Evolutionary conservation across 2,113 vertebrate species (phyloP), one percentile per base, ranked within the genome.

Genomic region (Dolichotis patagonum): DNA sequence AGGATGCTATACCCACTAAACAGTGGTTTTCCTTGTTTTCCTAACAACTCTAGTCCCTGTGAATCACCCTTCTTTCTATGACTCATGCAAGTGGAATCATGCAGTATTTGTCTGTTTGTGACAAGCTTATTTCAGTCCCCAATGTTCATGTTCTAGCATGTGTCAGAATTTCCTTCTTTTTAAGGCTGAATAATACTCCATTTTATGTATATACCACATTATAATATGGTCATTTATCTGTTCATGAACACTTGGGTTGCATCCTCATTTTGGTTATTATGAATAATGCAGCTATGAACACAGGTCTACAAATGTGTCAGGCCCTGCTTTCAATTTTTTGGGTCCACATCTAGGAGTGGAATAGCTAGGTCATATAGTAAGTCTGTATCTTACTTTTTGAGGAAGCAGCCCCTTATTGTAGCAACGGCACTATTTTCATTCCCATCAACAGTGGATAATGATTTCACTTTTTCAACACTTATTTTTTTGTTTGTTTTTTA

Each of bases 161-260:
- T 85, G 41, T 95, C 49, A 89, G 38, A 88, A 78, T 97, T 67
- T 91, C 43, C 52, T 93, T n/a, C 56, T 95, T 73, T 52, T 90
- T 60, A 62, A 94, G 28, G 24, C 4, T 92, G 54, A 93, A 56
- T 94, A 60, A 38, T 49, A 90, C 65, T 91, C 26, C 52, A 71
- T 93, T 85, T 35, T 87, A 69, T 88, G 9, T 95, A 54, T 38
- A 84, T 84, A 49, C 41, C 46, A 93, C 60, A 95, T 85, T 92
- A 84, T 96, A 41, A 43, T 91, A 35, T 94, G 82, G 16, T 62
- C 30, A 63, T 92, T 83, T 54, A 20, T 87, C 19, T 78, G 43
- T 83, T 7, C 22, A 24, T 91, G 46, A 80, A 62, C 49, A 88
- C 28, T 32, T 77, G 12, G 17, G 17, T 63, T 90, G 71, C 41